Conservation (phyloP, 2,888 invertebrate species). For the Periphyllus acericola region DNA sequence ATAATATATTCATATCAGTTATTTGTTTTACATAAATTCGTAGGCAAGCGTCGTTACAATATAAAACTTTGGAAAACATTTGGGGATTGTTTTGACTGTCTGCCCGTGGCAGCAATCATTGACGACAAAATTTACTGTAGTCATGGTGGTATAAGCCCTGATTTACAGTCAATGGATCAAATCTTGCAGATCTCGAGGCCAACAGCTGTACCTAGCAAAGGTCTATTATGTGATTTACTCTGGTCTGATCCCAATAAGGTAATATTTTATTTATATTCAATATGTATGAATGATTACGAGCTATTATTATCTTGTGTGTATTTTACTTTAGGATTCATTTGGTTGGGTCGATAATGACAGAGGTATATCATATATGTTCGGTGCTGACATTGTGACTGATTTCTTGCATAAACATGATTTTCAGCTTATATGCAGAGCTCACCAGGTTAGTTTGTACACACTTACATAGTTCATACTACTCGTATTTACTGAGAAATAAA, state of each 20-base stretch:
- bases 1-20: background rate
- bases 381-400: slow-evolving; percentile 98
- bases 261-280: slow-evolving; percentile 29
- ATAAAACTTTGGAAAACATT: slow-evolving; percentile 99
- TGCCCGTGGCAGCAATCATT: slow-evolving; percentile 98
- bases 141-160: slow-evolving; percentile 87
- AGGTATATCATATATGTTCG: slow-evolving; percentile 99
- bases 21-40: background rate
- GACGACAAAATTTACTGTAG: slow-evolving; percentile 83
- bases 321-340: slow-evolving; percentile 78
- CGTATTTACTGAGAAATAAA: too few species aligned
- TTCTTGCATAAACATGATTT: slow-evolving; percentile 99
- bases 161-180: slow-evolving; percentile 97
- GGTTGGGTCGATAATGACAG: slow-evolving; percentile 99
- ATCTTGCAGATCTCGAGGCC: slow-evolving; percentile 98
- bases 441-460: slow-evolving; percentile 80
- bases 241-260: slow-evolving; percentile 97
- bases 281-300: background rate
- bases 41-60: slow-evolving; percentile 85
- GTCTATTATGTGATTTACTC: slow-evolving; percentile 93
- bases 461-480: too few species aligned
- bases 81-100: slow-evolving; percentile 99
- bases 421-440: slow-evolving; percentile 99
- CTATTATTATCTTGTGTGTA: background rate
- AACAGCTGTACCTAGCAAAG: slow-evolving; percentile 98